Evolutionary conservation across 1,140 invertebrate species (phyloP), one percentile per base, ranked within the genome.

Genomic region (Sitophilus oryzae): DNA sequence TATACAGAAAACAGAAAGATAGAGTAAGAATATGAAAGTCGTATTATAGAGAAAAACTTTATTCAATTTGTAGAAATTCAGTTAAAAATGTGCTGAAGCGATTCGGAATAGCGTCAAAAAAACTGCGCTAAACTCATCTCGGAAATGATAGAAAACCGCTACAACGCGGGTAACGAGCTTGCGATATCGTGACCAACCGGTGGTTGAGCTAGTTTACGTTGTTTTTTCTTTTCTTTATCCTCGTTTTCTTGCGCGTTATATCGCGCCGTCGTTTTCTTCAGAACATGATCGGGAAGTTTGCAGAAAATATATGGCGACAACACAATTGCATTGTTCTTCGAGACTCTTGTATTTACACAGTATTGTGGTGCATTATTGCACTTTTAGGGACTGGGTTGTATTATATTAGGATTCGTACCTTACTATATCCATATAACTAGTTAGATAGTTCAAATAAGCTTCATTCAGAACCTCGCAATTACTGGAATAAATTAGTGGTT

Each of bases 171-270:
- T 59, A 59, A 59, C 57, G 46, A 59, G 57, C 52, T 55, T 54
- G 34, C 52, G 37, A 48, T 49, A 55, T 43, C 57, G 57, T 59
- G 57, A 55, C 57, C 56, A 51, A 59, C 57, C 46, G 52, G 46
- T 59, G 52, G 46, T 59, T 59, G 46, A 55, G 57, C 57, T 38
- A 59, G 49, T 59, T 59, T 55, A 21, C 52, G 53, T 50, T 59
- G 50, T 54, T 53, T 38, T 40, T 43, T 11, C 30, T 22, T 25
- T 15, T 35, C 15, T 15, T 19, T n/a, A 34, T 18, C 15, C 44
- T 15, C 44, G 11, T 14, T 22, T 47, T 22, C 16, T 35, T 44
- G 21, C 44, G 6, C 25, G 25, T 30, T 30, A 30, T 30, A 6
- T 30, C 25, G 5, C 25, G 25, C 25, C 11, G 25, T 11, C 25